Evolutionary conservation across 1,140 invertebrate genomes (phyloP).

Genomic region (Psix sp.): DNA sequence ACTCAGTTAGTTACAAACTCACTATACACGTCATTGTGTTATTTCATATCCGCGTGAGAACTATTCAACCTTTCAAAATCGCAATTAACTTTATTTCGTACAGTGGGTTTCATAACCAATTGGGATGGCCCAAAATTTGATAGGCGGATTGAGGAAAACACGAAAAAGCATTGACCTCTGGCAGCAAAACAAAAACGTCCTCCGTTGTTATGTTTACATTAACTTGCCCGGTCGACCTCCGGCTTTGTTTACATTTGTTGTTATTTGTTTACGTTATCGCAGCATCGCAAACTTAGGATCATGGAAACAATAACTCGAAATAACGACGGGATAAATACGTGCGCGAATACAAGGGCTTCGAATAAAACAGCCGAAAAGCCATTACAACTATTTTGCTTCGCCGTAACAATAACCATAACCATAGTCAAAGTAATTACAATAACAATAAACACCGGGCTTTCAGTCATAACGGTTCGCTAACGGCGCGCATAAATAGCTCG

Average conservation of each 20-base stretch:
- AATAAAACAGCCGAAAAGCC: slow-evolving; percentile 44
- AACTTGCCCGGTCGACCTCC: not conserved
- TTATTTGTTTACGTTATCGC: slow-evolving; percentile 31
- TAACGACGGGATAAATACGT: slow-evolving; percentile 37
- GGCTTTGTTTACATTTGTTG: slow-evolving; percentile 5
- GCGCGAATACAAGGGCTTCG: slow-evolving; percentile 4
- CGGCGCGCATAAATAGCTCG: slow-evolving; percentile 38
- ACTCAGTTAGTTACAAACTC: slow-evolving; percentile 10
- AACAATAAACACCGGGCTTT: slow-evolving; percentile 53
- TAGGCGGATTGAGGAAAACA: too few relatives aligned
- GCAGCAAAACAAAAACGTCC: too few relatives aligned
- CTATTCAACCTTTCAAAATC: slow-evolving; percentile 48
- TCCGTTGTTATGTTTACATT: too few relatives aligned
- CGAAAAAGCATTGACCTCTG: too few relatives aligned
- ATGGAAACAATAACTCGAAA: slow-evolving; percentile 19
- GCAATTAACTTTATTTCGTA: slow-evolving; percentile 49
- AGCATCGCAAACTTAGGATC: slow-evolving; percentile 14
- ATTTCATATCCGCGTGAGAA: slow-evolving; percentile 47
- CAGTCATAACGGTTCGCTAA: slow-evolving; percentile 52
- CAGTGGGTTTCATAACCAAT: slow-evolving; percentile 35
- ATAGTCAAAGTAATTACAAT: slow-evolving; percentile 55
- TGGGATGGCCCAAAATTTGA: too few relatives aligned
- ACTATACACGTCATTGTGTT: slow-evolving; percentile 35
- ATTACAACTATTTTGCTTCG: slow-evolving; percentile 41
- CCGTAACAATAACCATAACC: slow-evolving; percentile 56